Evolutionary conservation across 1,140 invertebrate genomes (phyloP).

Genomic region (Drosophila serrata): DNA sequence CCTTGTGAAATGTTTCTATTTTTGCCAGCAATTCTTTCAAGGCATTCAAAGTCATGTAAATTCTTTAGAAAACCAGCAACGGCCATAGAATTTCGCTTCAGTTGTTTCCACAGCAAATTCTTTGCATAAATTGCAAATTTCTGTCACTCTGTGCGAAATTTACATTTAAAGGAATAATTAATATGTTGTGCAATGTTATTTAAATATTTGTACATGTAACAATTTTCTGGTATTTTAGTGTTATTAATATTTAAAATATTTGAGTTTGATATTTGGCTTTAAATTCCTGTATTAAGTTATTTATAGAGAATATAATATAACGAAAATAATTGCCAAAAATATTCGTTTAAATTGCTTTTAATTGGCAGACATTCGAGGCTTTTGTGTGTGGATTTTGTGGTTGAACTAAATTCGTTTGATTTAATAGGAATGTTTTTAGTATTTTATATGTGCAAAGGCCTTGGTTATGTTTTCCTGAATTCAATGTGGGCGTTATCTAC

Average conservation of each 20-base stretch:
- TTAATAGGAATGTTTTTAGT: background rate
- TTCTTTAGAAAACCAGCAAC: constrained; percentile 16
- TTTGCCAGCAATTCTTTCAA: constrained; percentile 28
- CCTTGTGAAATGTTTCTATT: constrained; percentile 30
- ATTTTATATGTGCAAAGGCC: background rate
- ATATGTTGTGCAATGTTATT: background rate
- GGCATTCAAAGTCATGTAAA: constrained; percentile 21
- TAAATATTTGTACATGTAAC: background rate
- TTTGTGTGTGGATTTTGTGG: background rate
- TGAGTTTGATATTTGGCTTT: background rate
- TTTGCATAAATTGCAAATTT: constrained; percentile 5
- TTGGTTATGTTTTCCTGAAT: background rate
- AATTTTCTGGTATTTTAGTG: background rate
- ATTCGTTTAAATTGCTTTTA: background rate
- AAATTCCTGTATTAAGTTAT: background rate
- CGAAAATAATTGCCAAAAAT: background rate
- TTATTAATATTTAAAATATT: background rate
- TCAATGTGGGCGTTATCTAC: background rate
- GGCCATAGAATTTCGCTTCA: background rate
- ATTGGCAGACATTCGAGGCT: background rate
- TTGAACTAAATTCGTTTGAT: background rate
- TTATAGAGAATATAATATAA: background rate
- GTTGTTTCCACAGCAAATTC: constrained; percentile 1
- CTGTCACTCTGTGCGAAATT: background rate
- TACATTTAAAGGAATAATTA: constrained; percentile 1